phyloP scores from a whole-genome alignment of 2,888 invertebrate species.

The Craniophora ligustri region DNA sequence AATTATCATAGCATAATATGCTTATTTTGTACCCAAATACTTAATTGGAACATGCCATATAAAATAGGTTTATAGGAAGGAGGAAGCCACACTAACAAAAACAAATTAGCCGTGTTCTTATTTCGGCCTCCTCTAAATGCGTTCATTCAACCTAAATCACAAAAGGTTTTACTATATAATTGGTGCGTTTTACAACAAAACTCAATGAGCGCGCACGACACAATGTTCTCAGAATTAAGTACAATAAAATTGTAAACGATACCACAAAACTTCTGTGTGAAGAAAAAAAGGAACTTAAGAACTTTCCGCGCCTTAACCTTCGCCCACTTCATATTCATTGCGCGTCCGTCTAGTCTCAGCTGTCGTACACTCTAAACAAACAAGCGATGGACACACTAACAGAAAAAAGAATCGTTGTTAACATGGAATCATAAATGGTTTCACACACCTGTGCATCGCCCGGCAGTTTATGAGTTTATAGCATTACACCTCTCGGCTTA shows the following conservation, averaged over 20 bases:
- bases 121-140: slow-evolving; percentile 53
- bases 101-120: slow-evolving; percentile 53
- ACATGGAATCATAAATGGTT: slow-evolving; percentile 53
- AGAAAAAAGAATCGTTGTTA: slow-evolving; percentile 23
- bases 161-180: slow-evolving; percentile 77
- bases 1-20: too few relatives aligned
- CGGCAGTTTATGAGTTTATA: slow-evolving; percentile 84
- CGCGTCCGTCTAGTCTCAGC: background rate
- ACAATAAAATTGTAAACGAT: slow-evolving; percentile 85
- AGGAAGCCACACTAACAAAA: slow-evolving; percentile 40
- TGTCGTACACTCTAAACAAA: background rate
- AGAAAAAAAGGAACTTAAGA: slow-evolving; percentile 57
- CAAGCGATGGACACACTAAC: slow-evolving; percentile 32
- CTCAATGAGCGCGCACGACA: slow-evolving; percentile 77
- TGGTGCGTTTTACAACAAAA: slow-evolving; percentile 73
- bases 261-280: slow-evolving; percentile 85
- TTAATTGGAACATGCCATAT: slow-evolving; percentile 41
- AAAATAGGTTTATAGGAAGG: slow-evolving; percentile 31
- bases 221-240: slow-evolving; percentile 78
- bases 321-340: slow-evolving; percentile 26
- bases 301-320: slow-evolving; percentile 18
- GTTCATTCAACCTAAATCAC: slow-evolving; percentile 60
- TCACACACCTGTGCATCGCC: slow-evolving; percentile 77
- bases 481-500: slow-evolving; percentile 81
- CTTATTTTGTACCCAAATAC: too few relatives aligned